Evolutionary conservation across 2,113 vertebrate species (phyloP).

Genomic region (Saguinus midas): DNA sequence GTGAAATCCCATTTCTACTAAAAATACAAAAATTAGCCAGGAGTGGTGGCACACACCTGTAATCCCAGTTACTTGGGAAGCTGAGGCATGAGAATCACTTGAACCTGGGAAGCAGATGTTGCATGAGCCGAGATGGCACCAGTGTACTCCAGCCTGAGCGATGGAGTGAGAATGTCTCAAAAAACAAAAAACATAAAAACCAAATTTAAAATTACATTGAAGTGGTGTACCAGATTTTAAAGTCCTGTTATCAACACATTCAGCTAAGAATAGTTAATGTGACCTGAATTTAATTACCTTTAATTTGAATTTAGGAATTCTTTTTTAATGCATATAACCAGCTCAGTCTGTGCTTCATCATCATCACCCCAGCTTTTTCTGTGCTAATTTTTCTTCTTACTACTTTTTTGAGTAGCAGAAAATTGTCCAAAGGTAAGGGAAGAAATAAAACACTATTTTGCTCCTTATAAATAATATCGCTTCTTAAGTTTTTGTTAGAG

Average conservation of each 20-base stretch:
- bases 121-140: too few relatives aligned
- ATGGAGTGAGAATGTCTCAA: too few relatives aligned
- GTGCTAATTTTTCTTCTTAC: not conserved
- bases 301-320: slow-evolving; percentile 8
- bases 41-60: too few relatives aligned
- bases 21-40: too few relatives aligned
- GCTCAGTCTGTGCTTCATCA: not conserved
- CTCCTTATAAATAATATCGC: not conserved
- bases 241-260: not conserved
- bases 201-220: not conserved
- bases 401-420: slow-evolving; percentile 12
- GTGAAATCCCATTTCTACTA: too few relatives aligned
- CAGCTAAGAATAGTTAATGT: not conserved
- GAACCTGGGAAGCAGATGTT: too few relatives aligned
- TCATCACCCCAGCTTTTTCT: not conserved
- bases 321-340: not conserved
- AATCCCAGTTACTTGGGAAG: too few relatives aligned
- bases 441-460: slow-evolving; percentile 26
- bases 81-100: too few relatives aligned
- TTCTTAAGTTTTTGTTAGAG: slow-evolving; percentile 1
- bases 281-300: slow-evolving; percentile 49
- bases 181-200: too few relatives aligned
- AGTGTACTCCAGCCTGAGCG: too few relatives aligned
- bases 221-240: not conserved
- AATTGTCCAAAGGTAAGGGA: not conserved